Percentiles rank a stretch among this genome's conserved stretches.
phyloP scores from a whole-genome alignment of 2,888 invertebrate genomes.

The Lydus trimaculatus region DNA sequence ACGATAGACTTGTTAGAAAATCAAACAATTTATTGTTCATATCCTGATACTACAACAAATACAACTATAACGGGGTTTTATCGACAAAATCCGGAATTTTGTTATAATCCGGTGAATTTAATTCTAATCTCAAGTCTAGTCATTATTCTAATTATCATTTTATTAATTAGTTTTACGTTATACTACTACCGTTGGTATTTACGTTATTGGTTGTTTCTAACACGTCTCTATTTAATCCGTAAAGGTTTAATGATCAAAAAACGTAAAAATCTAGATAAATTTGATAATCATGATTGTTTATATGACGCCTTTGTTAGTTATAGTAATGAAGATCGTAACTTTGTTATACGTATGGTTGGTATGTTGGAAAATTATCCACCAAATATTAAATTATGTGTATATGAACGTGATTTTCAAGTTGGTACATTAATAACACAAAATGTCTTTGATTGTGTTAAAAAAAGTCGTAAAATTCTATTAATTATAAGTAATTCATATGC shows the following conservation, averaged over 20 bases:
- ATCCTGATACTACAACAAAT: constrained; percentile 41
- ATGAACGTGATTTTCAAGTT: constrained; percentile 73
- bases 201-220: constrained; percentile 66
- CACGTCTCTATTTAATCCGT: constrained; percentile 63
- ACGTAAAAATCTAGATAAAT: constrained; percentile 34
- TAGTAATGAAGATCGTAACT: constrained; percentile 68
- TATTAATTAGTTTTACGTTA: constrained; percentile 29
- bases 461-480: constrained; percentile 70
- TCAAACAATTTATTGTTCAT: constrained; percentile 37
- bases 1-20: constrained; percentile 26
- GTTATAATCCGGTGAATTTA: not conserved
- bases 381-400: constrained; percentile 70
- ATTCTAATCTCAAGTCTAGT: not conserved
- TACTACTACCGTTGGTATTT: constrained; percentile 61
- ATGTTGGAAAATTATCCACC: constrained; percentile 69
- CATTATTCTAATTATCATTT: not conserved
- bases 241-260: constrained; percentile 34
- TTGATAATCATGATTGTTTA: constrained; percentile 52
- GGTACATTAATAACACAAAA: constrained; percentile 72
- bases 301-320: constrained; percentile 71
- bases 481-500: constrained; percentile 74
- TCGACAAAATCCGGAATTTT: constrained; percentile 16
- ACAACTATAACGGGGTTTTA: constrained; percentile 43
- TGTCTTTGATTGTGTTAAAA: constrained; percentile 69
- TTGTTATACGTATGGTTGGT: constrained; percentile 67